These are phyloP conservation scores for Hemicentrotus pulcherrimus DNA, from an alignment of 35 echinoderm and acorn worm species.

Conservation along the genomic window DNA sequence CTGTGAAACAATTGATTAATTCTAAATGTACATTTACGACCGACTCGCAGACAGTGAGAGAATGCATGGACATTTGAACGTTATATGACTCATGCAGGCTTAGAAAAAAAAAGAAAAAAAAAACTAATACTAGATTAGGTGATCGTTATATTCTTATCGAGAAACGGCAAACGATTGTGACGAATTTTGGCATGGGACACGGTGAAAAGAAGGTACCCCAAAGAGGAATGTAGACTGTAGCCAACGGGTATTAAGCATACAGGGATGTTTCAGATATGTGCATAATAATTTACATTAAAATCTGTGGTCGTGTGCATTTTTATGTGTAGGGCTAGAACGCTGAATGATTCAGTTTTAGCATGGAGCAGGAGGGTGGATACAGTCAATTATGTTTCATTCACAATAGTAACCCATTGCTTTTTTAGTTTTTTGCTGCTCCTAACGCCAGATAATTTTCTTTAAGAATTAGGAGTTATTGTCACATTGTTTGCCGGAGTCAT, in stretches of 20 bases:
- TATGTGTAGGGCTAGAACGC: neutral
- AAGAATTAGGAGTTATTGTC: too few relatives aligned
- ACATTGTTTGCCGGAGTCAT: too few relatives aligned
- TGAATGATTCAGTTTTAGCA: too few relatives aligned
- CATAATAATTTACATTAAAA: neutral
- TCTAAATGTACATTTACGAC: neutral
- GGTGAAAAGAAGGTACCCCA: neutral
- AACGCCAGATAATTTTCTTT: too few relatives aligned
- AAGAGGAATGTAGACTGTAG: neutral
- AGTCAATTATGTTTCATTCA: too few relatives aligned
- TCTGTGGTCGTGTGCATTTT: neutral
- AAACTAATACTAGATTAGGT: neutral
- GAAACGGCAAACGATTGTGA: neutral
- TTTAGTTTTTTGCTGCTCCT: too few relatives aligned
- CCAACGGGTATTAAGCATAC: neutral
- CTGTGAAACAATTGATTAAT: neutral
- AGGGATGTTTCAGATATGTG: neutral
- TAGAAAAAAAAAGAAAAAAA: neutral
- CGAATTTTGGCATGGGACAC: neutral
- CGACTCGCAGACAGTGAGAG: neutral
- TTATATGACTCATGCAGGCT: neutral
- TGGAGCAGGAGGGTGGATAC: too few relatives aligned
- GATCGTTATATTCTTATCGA: neutral
- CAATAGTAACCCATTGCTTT: too few relatives aligned
- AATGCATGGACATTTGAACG: neutral